Evolutionary conservation across 2,797 vertebrate genomes (phyloP).

Genomic region (Malacoraja senta): DNA sequence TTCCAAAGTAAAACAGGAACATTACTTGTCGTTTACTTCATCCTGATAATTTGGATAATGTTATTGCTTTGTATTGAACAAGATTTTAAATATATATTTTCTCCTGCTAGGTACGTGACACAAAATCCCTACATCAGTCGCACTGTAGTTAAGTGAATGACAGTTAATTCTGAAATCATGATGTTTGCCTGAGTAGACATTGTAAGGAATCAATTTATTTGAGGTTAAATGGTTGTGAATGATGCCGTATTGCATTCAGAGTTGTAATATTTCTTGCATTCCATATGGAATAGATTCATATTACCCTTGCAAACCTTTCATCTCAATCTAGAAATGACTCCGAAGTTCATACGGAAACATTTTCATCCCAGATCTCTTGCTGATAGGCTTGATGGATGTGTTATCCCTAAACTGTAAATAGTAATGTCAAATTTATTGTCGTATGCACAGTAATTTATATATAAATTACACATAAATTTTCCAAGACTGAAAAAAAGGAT

Average conservation of each 20-base stretch:
- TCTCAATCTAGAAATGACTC: constrained; percentile 1
- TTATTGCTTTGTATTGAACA: not conserved
- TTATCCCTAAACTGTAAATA: not conserved
- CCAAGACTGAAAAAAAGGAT: no score
- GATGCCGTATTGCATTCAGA: constrained; percentile 20
- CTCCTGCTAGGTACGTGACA: not conserved
- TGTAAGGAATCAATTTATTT: constrained; percentile 26
- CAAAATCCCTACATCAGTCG: not conserved
- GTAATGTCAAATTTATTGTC: no score
- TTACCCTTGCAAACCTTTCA: constrained; percentile 23
- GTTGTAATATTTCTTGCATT: not conserved
- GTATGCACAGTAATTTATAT: no score
- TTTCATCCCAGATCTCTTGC: not conserved
- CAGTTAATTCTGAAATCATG: constrained; percentile 11
- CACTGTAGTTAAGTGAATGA: not conserved
- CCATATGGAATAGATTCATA: not conserved
- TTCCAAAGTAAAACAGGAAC: not conserved
- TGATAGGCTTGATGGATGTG: not conserved
- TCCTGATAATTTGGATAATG: not conserved
- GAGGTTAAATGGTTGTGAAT: constrained; percentile 7
- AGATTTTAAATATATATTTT: not conserved
- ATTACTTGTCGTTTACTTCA: not conserved
- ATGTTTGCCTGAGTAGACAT: constrained; percentile 6
- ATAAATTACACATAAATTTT: no score
- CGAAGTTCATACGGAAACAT: not conserved